phyloP scores from a whole-genome alignment of 92 coral and sea anemone genomes.

The Actinernus sp. region DNA sequence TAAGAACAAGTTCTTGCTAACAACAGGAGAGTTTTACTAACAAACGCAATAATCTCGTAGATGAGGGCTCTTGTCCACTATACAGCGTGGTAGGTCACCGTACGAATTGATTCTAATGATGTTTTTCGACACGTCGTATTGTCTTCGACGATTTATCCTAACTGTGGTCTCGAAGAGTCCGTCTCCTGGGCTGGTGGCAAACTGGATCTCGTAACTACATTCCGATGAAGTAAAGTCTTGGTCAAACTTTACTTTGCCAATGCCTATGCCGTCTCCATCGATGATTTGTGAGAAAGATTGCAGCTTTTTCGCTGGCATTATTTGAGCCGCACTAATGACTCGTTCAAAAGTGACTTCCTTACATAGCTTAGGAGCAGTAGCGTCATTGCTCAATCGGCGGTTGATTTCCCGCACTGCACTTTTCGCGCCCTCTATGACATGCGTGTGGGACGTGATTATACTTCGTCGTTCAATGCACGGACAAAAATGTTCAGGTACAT shows the following conservation, averaged over 20 bases:
- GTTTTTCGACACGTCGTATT: constrained; percentile 7
- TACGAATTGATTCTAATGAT: constrained; percentile 50
- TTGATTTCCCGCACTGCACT: constrained; percentile 53
- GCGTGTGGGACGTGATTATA: constrained; percentile 35
- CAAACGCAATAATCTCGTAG: constrained; percentile 63
- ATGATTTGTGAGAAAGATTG: background rate
- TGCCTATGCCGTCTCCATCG: background rate
- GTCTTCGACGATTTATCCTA: constrained; percentile 12
- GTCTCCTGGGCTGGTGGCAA: constrained; percentile 54
- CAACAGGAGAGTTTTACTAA: too few relatives aligned
- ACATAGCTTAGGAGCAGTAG: constrained; percentile 20
- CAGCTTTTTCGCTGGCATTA: constrained; percentile 19
- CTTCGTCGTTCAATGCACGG: constrained; percentile 57
- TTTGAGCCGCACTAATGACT: constrained; percentile 54
- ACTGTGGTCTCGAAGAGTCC: constrained; percentile 53
- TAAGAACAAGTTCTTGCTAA: too few relatives aligned
- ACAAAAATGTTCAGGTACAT: constrained; percentile 68
- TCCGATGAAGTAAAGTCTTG: background rate
- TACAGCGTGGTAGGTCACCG: constrained; percentile 54
- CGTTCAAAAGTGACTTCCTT: constrained; percentile 17
- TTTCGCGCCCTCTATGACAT: constrained; percentile 46
- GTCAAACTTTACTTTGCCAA: background rate
- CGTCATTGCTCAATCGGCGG: constrained; percentile 17
- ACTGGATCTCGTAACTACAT: constrained; percentile 56
- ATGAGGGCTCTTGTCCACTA: constrained; percentile 33